Conservation (phyloP, 2,888 invertebrate genomes). For the Ptychoptera contaminata region DNA sequence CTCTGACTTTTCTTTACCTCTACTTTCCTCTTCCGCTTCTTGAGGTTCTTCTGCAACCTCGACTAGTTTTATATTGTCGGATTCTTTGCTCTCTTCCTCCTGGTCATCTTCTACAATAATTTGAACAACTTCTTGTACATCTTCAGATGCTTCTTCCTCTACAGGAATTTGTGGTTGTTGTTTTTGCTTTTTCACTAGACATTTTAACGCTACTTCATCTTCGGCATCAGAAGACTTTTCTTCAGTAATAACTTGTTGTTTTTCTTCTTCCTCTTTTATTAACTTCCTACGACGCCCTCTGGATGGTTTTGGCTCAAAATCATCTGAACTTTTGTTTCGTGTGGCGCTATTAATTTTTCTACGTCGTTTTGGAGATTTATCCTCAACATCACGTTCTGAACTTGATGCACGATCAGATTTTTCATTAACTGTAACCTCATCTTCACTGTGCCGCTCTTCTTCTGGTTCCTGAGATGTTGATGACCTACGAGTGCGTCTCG, state of each 20-base stretch:
- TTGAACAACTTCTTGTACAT: background rate
- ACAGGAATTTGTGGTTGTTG: background rate
- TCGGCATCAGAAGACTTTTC: constrained; percentile 1
- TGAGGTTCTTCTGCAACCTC: background rate
- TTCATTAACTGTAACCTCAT: constrained; percentile 16
- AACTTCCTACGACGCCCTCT: constrained; percentile 2
- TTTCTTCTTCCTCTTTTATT: background rate
- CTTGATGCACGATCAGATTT: constrained; percentile 11
- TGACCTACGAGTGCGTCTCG: constrained; percentile 31
- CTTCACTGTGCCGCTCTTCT: constrained; percentile 13
- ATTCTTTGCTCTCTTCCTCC: background rate
- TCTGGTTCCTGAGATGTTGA: constrained; percentile 25
- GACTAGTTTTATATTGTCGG: background rate
- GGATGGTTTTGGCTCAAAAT: background rate
- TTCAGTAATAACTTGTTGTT: background rate
- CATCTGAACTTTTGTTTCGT: constrained; percentile 1
- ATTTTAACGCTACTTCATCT: background rate
- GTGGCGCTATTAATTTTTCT: constrained; percentile 1
- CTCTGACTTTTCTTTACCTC: background rate
- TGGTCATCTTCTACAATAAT: background rate
- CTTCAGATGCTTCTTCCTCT: background rate
- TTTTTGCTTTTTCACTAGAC: background rate
- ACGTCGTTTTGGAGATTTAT: constrained; percentile 3
- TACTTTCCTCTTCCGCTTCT: constrained; percentile 2
- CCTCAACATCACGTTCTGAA: constrained; percentile 11